A percentile compares a stretch with the other conserved stretches of the same genome.
These are phyloP conservation scores for Corydoras sp. DNA, from an alignment of 2,113 vertebrate species.

Conservation along the genomic window DNA sequence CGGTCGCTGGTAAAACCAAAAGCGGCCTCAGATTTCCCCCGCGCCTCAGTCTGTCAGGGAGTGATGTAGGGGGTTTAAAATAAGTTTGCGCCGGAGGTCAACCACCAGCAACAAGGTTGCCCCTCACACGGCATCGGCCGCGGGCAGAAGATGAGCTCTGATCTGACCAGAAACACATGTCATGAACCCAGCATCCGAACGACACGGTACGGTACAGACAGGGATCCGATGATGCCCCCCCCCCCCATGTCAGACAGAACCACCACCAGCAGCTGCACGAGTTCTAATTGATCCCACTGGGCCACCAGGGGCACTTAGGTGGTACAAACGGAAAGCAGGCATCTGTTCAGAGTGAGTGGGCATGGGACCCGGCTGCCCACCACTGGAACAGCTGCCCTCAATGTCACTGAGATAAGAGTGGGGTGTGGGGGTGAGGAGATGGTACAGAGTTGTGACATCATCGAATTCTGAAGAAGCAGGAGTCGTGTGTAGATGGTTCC, in stretches of 20 bases:
- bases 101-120: not conserved
- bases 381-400: slow-evolving; percentile 50
- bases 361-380: slow-evolving; percentile 45
- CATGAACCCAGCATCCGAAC: slow-evolving; percentile 16
- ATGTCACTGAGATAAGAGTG: slow-evolving; percentile 33
- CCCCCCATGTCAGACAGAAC: slow-evolving; percentile 36
- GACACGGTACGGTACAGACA: slow-evolving; percentile 14
- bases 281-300: slow-evolving; percentile 68
- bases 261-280: slow-evolving; percentile 58
- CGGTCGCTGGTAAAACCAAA: too few species aligned
- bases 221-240: slow-evolving; percentile 32
- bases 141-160: slow-evolving; percentile 20
- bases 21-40: too few species aligned
- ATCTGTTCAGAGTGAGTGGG: slow-evolving; percentile 56
- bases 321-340: slow-evolving; percentile 49
- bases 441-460: too few species aligned
- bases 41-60: not conserved
- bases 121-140: not conserved
- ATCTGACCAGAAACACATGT: slow-evolving; percentile 47
- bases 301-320: slow-evolving; percentile 43
- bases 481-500: too few species aligned
- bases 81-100: not conserved
- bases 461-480: too few species aligned
- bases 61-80: not conserved
- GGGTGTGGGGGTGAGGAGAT: not conserved